Evolutionary conservation across 2,888 invertebrate species (phyloP).

Genomic region (Pristionchus arcanus): DNA sequence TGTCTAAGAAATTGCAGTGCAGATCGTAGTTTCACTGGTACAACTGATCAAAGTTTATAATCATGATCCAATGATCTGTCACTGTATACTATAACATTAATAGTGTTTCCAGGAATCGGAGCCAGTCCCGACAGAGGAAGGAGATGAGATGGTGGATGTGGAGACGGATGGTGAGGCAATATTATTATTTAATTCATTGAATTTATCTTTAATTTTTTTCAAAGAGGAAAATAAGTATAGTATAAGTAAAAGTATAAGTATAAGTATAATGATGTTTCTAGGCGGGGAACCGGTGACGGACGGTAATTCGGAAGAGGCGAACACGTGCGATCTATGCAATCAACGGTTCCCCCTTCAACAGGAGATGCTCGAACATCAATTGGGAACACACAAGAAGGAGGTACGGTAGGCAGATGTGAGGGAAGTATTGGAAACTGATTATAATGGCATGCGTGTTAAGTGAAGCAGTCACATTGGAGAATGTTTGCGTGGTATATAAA

Average conservation of each 20-base stretch:
- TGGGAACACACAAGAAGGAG: background rate
- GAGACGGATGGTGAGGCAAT: background rate
- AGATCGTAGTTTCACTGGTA: too few relatives aligned
- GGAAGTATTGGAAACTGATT: background rate
- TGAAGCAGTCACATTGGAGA: background rate
- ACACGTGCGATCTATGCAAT: background rate
- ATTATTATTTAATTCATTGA: background rate
- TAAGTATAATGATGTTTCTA: background rate
- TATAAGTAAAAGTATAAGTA: too few relatives aligned
- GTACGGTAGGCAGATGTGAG: background rate
- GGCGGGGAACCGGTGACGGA: background rate
- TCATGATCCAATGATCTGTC: too few relatives aligned
- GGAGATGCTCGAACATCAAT: constrained; percentile 47
- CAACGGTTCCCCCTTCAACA: background rate
- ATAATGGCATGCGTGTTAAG: background rate
- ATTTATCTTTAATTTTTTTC: too few relatives aligned
- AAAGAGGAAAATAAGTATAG: too few relatives aligned
- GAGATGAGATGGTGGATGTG: constrained; percentile 2
- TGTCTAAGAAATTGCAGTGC: too few relatives aligned
- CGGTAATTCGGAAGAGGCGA: background rate
- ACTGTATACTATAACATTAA: background rate
- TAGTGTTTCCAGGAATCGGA: background rate
- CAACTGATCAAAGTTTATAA: too few relatives aligned
- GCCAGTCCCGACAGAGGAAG: background rate
- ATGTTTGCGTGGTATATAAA: too few relatives aligned